phyloP scores from a whole-genome alignment of 2,888 invertebrate species.

The Scaptodrosophila latifasciaeformis region DNA sequence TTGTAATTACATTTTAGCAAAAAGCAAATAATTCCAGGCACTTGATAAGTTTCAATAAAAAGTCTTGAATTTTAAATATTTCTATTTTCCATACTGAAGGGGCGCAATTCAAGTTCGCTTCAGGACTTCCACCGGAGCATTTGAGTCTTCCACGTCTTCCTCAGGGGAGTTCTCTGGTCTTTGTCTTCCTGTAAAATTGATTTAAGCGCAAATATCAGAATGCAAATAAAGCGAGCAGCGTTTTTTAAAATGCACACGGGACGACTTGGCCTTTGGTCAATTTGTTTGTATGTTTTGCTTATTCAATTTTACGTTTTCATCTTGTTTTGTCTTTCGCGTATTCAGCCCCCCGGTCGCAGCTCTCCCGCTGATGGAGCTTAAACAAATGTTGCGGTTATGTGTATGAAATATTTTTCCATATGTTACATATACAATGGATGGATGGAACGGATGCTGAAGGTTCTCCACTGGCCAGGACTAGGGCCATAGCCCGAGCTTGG shows the following conservation, averaged over 20 bases:
- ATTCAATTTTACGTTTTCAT: slow-evolving; percentile 55
- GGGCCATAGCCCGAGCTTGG: neutral
- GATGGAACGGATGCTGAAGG: neutral
- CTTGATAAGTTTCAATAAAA: too few relatives aligned
- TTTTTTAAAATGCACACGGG: neutral
- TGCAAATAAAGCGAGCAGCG: slow-evolving; percentile 45
- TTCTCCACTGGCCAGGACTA: neutral
- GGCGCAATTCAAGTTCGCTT: too few relatives aligned
- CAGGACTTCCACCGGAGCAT: too few relatives aligned
- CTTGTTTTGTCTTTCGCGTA: slow-evolving; percentile 3
- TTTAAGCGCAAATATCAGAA: too few relatives aligned
- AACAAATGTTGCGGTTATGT: slow-evolving; percentile 1
- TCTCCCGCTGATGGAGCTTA: neutral
- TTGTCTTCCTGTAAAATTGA: too few relatives aligned
- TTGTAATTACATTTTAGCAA: too few relatives aligned
- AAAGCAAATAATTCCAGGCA: too few relatives aligned
- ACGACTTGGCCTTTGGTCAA: slow-evolving; percentile 47
- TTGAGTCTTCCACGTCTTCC: too few relatives aligned
- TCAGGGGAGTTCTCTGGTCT: too few relatives aligned
- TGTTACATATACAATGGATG: neutral
- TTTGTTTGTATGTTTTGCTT: slow-evolving; percentile 56
- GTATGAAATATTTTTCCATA: slow-evolving; percentile 1
- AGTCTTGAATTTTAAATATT: too few relatives aligned
- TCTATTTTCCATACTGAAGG: too few relatives aligned
- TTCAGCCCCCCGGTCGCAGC: neutral